These are phyloP conservation scores for Lutraria lutraria DNA, from an alignment of 2,888 invertebrate species.

Conservation along the genomic window DNA sequence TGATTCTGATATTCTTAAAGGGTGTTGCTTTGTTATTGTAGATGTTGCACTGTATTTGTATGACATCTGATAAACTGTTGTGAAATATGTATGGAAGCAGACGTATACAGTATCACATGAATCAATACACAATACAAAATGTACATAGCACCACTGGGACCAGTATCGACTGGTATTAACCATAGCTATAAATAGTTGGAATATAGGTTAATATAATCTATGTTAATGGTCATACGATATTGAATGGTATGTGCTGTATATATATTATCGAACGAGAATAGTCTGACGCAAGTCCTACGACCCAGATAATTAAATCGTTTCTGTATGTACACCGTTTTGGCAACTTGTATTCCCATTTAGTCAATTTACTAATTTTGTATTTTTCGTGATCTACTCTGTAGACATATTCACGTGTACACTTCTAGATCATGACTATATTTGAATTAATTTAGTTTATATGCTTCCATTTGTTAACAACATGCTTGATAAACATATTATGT, in stretches of 20 bases:
- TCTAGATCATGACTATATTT: too few species aligned
- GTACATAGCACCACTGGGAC: too few species aligned
- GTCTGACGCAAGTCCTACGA: background rate
- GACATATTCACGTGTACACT: background rate
- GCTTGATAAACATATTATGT: too few species aligned
- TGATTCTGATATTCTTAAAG: too few species aligned
- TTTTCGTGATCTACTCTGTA: background rate
- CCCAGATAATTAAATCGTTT: background rate
- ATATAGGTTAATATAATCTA: background rate
- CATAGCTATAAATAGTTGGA: background rate
- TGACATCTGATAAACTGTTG: background rate
- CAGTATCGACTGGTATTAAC: background rate
- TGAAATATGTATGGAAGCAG: constrained; percentile 9
- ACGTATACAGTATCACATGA: background rate
- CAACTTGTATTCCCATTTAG: too few species aligned
- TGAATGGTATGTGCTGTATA: background rate
- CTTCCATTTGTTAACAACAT: too few species aligned
- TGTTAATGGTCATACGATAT: background rate
- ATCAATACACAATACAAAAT: background rate
- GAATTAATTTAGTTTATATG: too few species aligned
- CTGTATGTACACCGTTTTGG: too few species aligned
- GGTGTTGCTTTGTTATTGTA: too few species aligned
- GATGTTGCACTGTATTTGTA: too few species aligned
- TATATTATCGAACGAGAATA: background rate
- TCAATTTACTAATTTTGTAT: background rate